A percentile compares a stretch with the other conserved stretches of the same genome.
phyloP scores from a whole-genome alignment of 2,888 invertebrate genomes.

The Iphiclides podalirius region DNA sequence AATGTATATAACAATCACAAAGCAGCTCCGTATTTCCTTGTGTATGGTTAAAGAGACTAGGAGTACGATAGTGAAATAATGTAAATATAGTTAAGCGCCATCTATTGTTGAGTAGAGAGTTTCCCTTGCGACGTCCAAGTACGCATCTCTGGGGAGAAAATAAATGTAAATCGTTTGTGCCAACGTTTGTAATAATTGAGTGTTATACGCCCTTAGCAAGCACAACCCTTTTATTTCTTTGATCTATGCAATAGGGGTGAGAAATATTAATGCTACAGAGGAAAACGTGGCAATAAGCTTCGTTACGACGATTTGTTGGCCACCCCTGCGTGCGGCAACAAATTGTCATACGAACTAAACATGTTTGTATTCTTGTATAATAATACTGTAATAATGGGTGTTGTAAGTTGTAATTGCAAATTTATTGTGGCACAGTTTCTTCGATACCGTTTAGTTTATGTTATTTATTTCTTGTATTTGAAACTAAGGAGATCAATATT shows the following conservation, averaged over 20 bases:
- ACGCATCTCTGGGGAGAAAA: constrained; percentile 42
- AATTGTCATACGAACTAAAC: constrained; percentile 65
- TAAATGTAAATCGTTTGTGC: constrained; percentile 74
- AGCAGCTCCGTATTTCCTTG: constrained; percentile 47
- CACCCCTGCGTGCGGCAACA: constrained; percentile 54
- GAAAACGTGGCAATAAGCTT: constrained; percentile 68
- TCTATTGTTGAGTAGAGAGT: constrained; percentile 65
- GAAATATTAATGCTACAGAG: constrained; percentile 69
- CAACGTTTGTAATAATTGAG: constrained; percentile 76
- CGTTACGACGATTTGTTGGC: constrained; percentile 70
- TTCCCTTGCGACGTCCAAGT: constrained; percentile 38
- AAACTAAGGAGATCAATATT: constrained; percentile 47
- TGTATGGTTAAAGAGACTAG: constrained; percentile 53
- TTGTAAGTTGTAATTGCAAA: constrained; percentile 49
- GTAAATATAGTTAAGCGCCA: constrained; percentile 69
- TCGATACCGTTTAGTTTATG: constrained; percentile 63
- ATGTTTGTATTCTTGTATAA: constrained; percentile 67
- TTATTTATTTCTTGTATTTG: constrained; percentile 60
- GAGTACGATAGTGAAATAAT: constrained; percentile 40
- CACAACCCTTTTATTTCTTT: constrained; percentile 75
- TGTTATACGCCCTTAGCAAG: constrained; percentile 66
- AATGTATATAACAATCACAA: constrained; percentile 29
- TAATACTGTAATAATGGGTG: constrained; percentile 57
- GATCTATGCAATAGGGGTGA: constrained; percentile 74
- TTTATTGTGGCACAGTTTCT: constrained; percentile 44